These are phyloP conservation scores for Macrosteles quadrilineatus DNA, from an alignment of 1,140 invertebrate genomes.

Conservation along the genomic window DNA sequence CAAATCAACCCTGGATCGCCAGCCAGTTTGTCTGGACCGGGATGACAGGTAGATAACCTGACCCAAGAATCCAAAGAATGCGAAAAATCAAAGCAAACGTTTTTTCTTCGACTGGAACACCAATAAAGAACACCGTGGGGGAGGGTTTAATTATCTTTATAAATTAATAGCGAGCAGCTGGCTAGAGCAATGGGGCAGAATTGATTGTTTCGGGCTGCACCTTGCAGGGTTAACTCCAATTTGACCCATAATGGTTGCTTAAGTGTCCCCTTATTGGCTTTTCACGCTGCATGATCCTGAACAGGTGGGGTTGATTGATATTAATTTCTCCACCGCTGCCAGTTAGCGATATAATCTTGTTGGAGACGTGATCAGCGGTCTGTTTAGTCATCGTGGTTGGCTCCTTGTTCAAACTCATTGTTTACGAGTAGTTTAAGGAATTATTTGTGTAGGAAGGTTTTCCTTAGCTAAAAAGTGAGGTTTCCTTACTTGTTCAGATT, in stretches of 20 bases:
- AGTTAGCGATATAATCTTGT: constrained; percentile 1
- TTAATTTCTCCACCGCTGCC: constrained; percentile 17
- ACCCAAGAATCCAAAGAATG: neutral
- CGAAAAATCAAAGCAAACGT: constrained; percentile 13
- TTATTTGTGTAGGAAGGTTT: too few species aligned
- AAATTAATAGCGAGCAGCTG: constrained; percentile 20
- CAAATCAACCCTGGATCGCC: too few species aligned
- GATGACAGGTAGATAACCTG: too few species aligned
- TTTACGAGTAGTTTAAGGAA: too few species aligned
- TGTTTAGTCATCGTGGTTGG: too few species aligned
- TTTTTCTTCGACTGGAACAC: constrained; percentile 6
- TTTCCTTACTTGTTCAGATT: too few species aligned
- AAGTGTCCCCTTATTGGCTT: constrained; percentile 10
- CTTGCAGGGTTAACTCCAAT: constrained; percentile 20
- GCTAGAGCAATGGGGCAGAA: constrained; percentile 12
- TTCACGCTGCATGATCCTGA: constrained; percentile 13
- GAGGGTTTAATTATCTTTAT: constrained; percentile 21
- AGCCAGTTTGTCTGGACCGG: too few species aligned
- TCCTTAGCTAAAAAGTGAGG: too few species aligned
- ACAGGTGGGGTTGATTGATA: constrained; percentile 16
- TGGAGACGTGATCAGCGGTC: neutral
- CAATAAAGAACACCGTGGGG: constrained; percentile 11
- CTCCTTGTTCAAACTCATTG: too few species aligned
- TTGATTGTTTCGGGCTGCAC: constrained; percentile 19
- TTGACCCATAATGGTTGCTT: constrained; percentile 12